phyloP scores from a whole-genome alignment of 1,140 invertebrate species.

The Phymastichus coffea region DNA sequence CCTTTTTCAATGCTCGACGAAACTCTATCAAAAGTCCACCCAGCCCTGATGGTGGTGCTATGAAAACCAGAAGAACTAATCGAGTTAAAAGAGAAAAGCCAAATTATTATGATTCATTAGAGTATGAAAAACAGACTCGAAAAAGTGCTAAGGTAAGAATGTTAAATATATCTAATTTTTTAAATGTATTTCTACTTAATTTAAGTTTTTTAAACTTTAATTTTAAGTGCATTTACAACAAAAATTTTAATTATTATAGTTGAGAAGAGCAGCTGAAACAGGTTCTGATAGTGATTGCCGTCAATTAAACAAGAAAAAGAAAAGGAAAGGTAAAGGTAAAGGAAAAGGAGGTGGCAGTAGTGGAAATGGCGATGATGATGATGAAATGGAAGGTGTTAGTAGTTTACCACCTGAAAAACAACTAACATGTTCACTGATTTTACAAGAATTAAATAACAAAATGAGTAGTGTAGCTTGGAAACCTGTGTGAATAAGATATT shows the following conservation, averaged over 20 bases:
- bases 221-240: background rate
- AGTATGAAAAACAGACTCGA: constrained; percentile 71
- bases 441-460: constrained; percentile 74
- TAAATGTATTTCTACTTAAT: constrained; percentile 4
- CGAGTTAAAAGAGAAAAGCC: constrained; percentile 75
- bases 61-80: constrained; percentile 66
- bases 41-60: constrained; percentile 51
- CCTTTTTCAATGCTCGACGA: constrained; percentile 71
- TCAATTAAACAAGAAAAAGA: constrained; percentile 55
- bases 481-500: constrained; percentile 48
- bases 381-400: constrained; percentile 59
- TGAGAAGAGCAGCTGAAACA: constrained; percentile 54
- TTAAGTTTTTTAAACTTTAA: constrained; percentile 4
- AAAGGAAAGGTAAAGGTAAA: constrained; percentile 59
- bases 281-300: constrained; percentile 55
- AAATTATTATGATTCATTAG: constrained; percentile 80
- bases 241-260: constrained; percentile 39
- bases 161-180: constrained; percentile 3
- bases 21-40: constrained; percentile 58
- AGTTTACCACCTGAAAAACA: constrained; percentile 59
- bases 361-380: constrained; percentile 58
- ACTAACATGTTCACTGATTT: constrained; percentile 62
- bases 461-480: constrained; percentile 69
- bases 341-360: constrained; percentile 49
- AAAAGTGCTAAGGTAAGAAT: constrained; percentile 52